Percentiles rank a stretch among this genome's conserved stretches.
phyloP scores from a whole-genome alignment of 2,888 invertebrate genomes.

The Lasioglossum leucozonium region DNA sequence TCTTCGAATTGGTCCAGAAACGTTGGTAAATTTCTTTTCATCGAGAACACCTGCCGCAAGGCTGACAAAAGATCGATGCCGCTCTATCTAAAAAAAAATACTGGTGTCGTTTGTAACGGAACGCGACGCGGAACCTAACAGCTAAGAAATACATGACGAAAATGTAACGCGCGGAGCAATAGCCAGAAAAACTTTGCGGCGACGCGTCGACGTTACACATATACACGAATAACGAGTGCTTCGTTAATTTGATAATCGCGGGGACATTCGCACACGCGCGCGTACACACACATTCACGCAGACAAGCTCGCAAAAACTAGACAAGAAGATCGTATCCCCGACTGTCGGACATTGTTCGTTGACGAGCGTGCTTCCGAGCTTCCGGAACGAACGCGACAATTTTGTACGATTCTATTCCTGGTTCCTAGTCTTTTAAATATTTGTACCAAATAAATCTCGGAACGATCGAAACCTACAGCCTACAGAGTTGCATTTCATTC shows the following conservation, averaged over 20 bases:
- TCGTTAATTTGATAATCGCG: background rate
- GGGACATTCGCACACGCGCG: background rate
- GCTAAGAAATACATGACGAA: conserved; percentile 18
- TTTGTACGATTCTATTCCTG: conserved; percentile 39
- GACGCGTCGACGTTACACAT: background rate
- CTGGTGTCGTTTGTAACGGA: conserved; percentile 48
- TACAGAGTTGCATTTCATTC: conserved; percentile 24
- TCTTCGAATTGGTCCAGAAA: background rate
- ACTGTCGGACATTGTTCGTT: background rate
- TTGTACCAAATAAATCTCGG: conserved; percentile 65
- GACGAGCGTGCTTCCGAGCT: background rate
- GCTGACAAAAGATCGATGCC: conserved; percentile 1
- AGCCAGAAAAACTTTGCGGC: too few relatives aligned
- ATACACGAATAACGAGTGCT: too few relatives aligned
- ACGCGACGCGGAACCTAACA: conserved; percentile 16
- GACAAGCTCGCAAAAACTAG: background rate
- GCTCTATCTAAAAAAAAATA: conserved; percentile 65
- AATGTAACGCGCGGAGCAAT: too few relatives aligned
- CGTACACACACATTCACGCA: background rate
- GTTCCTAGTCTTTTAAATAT: conserved; percentile 62
- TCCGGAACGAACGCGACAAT: conserved; percentile 19
- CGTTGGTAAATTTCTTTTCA: background rate
- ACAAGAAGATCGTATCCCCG: background rate
- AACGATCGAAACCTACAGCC: conserved; percentile 37
- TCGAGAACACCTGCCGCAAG: background rate